Base-by-base conservation (phyloP, 2,888 invertebrate species). In the Lathronympha strigana region DNA sequence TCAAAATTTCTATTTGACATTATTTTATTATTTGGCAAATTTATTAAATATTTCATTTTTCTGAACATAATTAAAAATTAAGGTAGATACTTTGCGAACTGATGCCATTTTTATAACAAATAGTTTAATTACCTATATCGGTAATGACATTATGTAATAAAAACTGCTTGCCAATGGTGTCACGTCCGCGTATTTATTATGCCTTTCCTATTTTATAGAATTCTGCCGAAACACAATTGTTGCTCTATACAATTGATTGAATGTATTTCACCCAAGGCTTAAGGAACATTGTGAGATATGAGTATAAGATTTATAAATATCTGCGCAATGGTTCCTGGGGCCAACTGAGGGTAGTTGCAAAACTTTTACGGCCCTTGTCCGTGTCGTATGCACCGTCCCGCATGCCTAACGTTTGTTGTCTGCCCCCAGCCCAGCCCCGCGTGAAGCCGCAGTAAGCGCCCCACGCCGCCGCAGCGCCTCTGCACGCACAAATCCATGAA, bases 401-500 rank as follows among this genome's bases (percentile, higher is more conserved):
- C 90, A 90, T 90, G 90, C 87, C 87, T 91, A 88, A 91, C 90
- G 79, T 71, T 72, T 85, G 81, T 87, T 82, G 82, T 88, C 85
- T 90, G 88, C 87, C 90, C 90, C 80, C 92, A 92, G 92, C 88
- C 88, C 84, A 87, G 87, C 91, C 90, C 77, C 72, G 79, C 84
- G 87, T 90, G 92, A 89, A 86, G 82, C 80, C 90, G 86, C 21
- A 53, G 36, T 90, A 90, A 87, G 81, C 88, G 83, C 80, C 80
- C 79, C 79, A 75, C 82, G 70, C 78, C 87, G 81, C 79, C 87
- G 86, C 85, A 78, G 83, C 86, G 82, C 84, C 84, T n/a, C n/a
- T 82, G 87, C 88, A 86, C 90, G 86, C 87, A 85, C 88, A 86
- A 90, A 90, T 90, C 90, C 90, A 90, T 90, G 90, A 90, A 90